Conservation (phyloP, 64 coral and sea anemone genomes). For the Dendrophyllia cribrosa region DNA sequence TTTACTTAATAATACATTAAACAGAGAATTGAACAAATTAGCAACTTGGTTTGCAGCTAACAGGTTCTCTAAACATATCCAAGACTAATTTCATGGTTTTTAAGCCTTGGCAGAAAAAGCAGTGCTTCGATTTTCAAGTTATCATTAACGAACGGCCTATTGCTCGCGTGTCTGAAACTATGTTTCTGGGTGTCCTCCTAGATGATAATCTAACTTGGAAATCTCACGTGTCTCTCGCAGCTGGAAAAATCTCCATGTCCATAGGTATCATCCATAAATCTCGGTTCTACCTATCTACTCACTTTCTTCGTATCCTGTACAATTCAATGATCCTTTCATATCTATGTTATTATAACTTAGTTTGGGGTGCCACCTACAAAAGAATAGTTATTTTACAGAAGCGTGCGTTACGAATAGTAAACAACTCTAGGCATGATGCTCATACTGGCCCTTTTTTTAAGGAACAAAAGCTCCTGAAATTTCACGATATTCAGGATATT, state of each 20-base stretch:
- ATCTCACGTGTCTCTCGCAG: too few species aligned
- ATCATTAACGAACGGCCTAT: background rate
- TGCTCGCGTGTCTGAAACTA: background rate
- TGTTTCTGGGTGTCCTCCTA: background rate
- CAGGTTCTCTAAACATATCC: background rate
- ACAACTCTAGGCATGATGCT: background rate
- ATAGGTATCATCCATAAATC: slow-evolving; percentile 1
- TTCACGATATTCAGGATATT: background rate
- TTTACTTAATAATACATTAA: background rate
- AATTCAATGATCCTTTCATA: slow-evolving; percentile 3
- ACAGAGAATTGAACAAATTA: background rate
- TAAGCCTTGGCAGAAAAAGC: background rate
- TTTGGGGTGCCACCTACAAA: background rate
- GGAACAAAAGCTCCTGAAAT: slow-evolving; percentile 12
- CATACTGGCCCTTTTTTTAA: background rate
- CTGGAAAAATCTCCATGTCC: too few species aligned
- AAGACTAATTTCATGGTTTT: background rate
- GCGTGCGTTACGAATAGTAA: background rate
- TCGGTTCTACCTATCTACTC: background rate
- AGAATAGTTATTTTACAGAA: slow-evolving; percentile 3
- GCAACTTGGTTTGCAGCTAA: slow-evolving; percentile 3
- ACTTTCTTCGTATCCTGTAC: background rate
- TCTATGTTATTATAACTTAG: background rate
- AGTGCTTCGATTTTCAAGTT: background rate
- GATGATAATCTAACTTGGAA: too few species aligned